These are phyloP conservation scores for Podabrus alpinus DNA, from an alignment of 2,888 invertebrate species.

Conservation along the genomic window DNA sequence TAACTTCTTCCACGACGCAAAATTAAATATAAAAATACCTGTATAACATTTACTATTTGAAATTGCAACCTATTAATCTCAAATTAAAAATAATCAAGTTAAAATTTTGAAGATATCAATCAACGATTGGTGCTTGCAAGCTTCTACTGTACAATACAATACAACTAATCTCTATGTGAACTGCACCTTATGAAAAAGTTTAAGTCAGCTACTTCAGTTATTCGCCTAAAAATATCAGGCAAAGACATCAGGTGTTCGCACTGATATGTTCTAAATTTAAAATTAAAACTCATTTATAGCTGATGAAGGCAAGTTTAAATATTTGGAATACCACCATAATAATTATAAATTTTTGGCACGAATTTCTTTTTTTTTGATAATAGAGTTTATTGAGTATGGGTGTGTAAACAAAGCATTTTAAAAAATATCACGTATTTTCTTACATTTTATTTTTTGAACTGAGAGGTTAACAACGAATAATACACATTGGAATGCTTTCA, in stretches of 20 bases:
- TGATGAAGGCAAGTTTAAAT: background rate
- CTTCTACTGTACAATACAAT: too few relatives aligned
- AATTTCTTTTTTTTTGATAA: background rate
- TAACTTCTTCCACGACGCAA: too few relatives aligned
- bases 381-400: background rate
- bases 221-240: background rate
- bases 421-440: background rate
- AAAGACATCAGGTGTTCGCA: background rate
- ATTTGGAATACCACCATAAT: background rate
- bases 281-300: background rate
- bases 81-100: too few relatives aligned
- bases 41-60: too few relatives aligned
- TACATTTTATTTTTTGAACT: background rate
- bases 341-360: background rate
- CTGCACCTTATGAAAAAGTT: background rate
- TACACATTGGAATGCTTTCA: background rate
- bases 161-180: too few relatives aligned
- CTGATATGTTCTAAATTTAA: background rate
- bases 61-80: too few relatives aligned
- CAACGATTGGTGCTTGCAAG: too few relatives aligned
- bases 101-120: too few relatives aligned
- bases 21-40: too few relatives aligned
- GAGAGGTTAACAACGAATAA: background rate
- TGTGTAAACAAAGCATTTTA: background rate
- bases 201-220: background rate